Percentiles rank a stretch among this genome's conserved stretches.
phyloP scores from a whole-genome alignment of 2,888 invertebrate species.

The Noctua comes region DNA sequence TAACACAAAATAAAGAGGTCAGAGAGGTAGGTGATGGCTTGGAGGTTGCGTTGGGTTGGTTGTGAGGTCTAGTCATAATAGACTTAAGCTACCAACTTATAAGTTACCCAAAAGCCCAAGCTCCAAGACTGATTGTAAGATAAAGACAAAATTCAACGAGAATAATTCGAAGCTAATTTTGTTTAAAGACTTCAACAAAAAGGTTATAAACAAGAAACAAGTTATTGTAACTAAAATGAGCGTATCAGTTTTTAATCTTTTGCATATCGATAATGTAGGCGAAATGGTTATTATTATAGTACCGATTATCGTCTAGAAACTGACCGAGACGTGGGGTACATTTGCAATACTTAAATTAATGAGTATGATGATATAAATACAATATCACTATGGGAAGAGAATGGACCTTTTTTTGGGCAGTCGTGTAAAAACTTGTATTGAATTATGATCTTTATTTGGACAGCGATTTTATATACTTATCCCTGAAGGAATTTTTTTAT shows the following conservation, averaged over 20 bases:
- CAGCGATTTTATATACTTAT: not conserved
- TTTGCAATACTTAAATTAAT: conserved; percentile 39
- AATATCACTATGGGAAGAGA: not conserved
- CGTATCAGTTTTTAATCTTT: conserved; percentile 51
- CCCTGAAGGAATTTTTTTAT: no score
- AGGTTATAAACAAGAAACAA: conserved; percentile 7
- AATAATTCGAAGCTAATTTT: conserved; percentile 18
- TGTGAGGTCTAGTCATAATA: no score
- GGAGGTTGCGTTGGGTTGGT: no score
- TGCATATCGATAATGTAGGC: conserved; percentile 42
- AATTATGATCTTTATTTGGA: not conserved
- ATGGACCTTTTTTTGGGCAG: not conserved
- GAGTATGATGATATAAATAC: conserved; percentile 7
- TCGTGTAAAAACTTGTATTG: not conserved
- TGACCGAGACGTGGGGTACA: conserved; percentile 5
- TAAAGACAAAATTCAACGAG: not conserved
- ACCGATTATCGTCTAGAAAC: conserved; percentile 38
- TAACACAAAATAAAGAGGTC: no score
- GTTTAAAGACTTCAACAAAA: conserved; percentile 11
- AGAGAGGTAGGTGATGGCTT: no score
- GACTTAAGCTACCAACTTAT: not conserved
- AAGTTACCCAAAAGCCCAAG: not conserved
- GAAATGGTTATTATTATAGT: conserved; percentile 46
- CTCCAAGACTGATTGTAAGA: not conserved
- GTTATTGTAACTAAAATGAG: conserved; percentile 31